Evolutionary conservation across 1,140 invertebrate species (phyloP), one percentile per base, ranked within the genome.

Genomic region (Chrysomallon squamiferum): DNA sequence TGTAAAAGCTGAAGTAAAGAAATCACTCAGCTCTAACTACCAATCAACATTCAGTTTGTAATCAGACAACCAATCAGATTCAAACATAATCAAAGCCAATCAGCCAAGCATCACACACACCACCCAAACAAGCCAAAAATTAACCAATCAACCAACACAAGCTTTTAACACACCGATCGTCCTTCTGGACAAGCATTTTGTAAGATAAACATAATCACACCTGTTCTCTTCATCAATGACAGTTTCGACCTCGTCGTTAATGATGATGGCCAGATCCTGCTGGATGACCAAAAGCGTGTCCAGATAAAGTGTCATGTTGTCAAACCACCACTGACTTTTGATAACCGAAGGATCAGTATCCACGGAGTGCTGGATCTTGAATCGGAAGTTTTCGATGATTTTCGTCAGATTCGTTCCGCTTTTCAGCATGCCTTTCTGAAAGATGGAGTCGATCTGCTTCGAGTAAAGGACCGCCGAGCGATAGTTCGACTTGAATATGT

Each of bases 251-350:
- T 60, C 58, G 0, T 49, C 59, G 30, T 72, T 64, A 27, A 76
- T 74, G 18, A 66, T 62, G 25, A 70, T 56, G 18, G 68, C 76
- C 45, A 81, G 60, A 43, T 81, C 69, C 15, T 62, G 63, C 59
- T 81, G 79, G 35, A 78, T 71, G 35, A 74, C 71, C 18, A 76
- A 58, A 32, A 81, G 57, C 0, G 75, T 75, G 47, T 81, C 77
- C 4, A 81, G 61, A 47, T 78, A 79, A 15, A 75, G 58, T 0
- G 77, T 79, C 70, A 81, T 79, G 59, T 76, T 77, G 45, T 81
- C 79, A 64, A 76, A 81, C 72, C 74, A 76, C 68, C 69, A 72
- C 69, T 69, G 2, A 64, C 71, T 62, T 29, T 59, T 30, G 22
- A n/a, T 30, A 11, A 66, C 60, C 57, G 64, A 66, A 11, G 59